These are phyloP conservation scores for Volucella inanis DNA, from an alignment of 2,888 invertebrate genomes.

Conservation along the genomic window DNA sequence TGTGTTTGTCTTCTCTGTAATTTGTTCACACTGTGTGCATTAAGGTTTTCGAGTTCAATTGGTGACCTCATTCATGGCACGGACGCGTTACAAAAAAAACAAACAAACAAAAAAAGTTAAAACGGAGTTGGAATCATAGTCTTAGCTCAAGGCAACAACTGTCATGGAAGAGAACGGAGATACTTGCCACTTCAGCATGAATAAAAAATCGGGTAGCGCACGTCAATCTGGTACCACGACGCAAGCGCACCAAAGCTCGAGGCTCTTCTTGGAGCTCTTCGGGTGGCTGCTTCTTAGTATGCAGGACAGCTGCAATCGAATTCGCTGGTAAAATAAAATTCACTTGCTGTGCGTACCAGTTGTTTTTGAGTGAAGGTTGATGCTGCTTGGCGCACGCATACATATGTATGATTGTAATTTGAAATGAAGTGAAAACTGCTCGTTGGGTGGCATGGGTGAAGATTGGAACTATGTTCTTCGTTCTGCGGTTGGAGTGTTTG, in stretches of 20 bases:
- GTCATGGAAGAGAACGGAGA: constrained; percentile 49
- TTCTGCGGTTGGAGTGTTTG: too few relatives aligned
- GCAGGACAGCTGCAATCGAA: constrained; percentile 48
- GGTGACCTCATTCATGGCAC: constrained; percentile 64
- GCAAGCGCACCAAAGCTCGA: constrained; percentile 38
- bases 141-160: constrained; percentile 56
- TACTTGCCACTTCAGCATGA: constrained; percentile 19
- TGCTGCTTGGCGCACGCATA: constrained; percentile 4
- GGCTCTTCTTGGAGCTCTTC: constrained; percentile 64
- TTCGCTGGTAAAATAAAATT: constrained; percentile 52
- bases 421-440: constrained; percentile 66
- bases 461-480: background rate
- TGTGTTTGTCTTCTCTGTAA: constrained; percentile 38
- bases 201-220: constrained; percentile 28
- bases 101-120: constrained; percentile 35
- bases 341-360: constrained; percentile 44
- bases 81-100: constrained; percentile 56
- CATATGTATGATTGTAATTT: constrained; percentile 28
- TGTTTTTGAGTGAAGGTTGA: constrained; percentile 42
- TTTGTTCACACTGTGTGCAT: constrained; percentile 35
- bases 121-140: constrained; percentile 5
- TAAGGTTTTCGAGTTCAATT: constrained; percentile 63
- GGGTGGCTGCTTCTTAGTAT: constrained; percentile 57
- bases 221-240: constrained; percentile 13
- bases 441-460: background rate